Evolutionary conservation across 2,888 invertebrate genomes (phyloP).

Genomic region (Polydrusus tereticollis): DNA sequence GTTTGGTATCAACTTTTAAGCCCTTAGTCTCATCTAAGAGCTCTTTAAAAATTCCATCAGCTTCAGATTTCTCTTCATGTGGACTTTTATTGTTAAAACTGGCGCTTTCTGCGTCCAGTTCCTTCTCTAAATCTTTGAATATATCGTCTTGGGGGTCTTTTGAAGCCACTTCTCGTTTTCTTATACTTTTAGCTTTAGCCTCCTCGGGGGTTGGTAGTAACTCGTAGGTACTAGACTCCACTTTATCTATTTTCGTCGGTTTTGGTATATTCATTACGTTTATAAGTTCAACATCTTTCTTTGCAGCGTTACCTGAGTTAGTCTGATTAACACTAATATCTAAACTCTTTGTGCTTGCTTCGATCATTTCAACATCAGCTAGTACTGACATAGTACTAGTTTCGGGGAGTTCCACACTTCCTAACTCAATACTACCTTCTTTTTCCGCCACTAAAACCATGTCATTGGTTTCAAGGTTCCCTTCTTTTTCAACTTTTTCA

Average conservation of each 20-base stretch:
- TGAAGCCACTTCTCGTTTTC: conserved; percentile 50
- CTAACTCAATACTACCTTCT: conserved; percentile 63
- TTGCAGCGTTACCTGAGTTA: conserved; percentile 19
- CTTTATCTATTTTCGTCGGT: conserved; percentile 39
- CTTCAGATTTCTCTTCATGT: conserved; percentile 59
- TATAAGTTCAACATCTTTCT: conserved; percentile 60
- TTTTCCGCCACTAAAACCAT: conserved; percentile 56
- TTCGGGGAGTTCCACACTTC: conserved; percentile 44
- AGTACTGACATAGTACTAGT: conserved; percentile 34
- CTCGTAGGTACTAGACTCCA: conserved; percentile 44
- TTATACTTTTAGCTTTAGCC: conserved; percentile 39
- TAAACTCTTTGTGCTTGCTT: conserved; percentile 29
- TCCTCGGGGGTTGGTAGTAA: conserved; percentile 45
- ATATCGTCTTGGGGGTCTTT: conserved; percentile 54
- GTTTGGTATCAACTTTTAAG: conserved; percentile 42
- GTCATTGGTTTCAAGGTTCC: conserved; percentile 54
- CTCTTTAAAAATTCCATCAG: conserved; percentile 61
- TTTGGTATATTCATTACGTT: conserved; percentile 49
- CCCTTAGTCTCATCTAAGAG: conserved; percentile 60
- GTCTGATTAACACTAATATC: conserved; percentile 28
- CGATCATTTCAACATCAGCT: conserved; percentile 46
- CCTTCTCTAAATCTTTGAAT: conserved; percentile 59
- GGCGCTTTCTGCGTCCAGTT: conserved; percentile 56
- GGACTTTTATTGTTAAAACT: conserved; percentile 28
- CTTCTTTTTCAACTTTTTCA: conserved; percentile 50